Evolutionary conservation across 92 coral and sea anemone genomes (phyloP).

Genomic region (Epizoanthus fatuus): DNA sequence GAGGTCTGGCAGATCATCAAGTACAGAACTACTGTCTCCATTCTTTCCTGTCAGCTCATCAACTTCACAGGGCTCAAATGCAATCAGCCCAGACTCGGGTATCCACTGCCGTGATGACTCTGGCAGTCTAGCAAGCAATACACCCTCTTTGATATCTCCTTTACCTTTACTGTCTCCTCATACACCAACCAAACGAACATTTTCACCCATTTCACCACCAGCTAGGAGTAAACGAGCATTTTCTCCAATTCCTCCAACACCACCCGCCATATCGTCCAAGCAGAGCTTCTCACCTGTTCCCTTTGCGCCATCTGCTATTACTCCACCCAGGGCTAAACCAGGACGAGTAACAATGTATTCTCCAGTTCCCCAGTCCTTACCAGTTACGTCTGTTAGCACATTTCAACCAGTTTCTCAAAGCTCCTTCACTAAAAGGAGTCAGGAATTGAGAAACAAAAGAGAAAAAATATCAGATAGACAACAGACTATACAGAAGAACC

Average conservation of each 20-base stretch:
- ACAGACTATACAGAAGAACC: background rate
- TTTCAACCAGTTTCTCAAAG: conserved; percentile 92
- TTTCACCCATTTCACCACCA: conserved; percentile 97
- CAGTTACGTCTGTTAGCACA: conserved; percentile 90
- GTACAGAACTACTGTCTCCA: conserved; percentile 86
- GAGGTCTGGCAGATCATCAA: conserved; percentile 88
- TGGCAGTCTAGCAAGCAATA: conserved; percentile 78
- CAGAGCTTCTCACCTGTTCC: conserved; percentile 82
- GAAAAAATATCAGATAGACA: conserved; percentile 4
- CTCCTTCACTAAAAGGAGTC: conserved; percentile 30
- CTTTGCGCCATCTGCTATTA: conserved; percentile 96
- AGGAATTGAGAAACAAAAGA: background rate
- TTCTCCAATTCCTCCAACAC: conserved; percentile 91
- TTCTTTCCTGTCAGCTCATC: conserved; percentile 66
- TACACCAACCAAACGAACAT: conserved; percentile 97
- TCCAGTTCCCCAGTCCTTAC: conserved; percentile 90
- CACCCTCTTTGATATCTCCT: conserved; percentile 92
- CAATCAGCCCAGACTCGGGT: conserved; percentile 99
- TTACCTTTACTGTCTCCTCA: conserved; percentile 90
- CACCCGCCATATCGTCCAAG: conserved; percentile 95
- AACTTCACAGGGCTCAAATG: conserved; percentile 64
- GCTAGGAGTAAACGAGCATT: conserved; percentile 77
- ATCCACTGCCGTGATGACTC: conserved; percentile 92
- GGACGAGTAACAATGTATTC: conserved; percentile 95
- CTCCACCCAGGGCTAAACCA: conserved; percentile 90